Conservation (phyloP, 35 echinoderm and acorn worm genomes). For the Stichopus chloronotus region DNA sequence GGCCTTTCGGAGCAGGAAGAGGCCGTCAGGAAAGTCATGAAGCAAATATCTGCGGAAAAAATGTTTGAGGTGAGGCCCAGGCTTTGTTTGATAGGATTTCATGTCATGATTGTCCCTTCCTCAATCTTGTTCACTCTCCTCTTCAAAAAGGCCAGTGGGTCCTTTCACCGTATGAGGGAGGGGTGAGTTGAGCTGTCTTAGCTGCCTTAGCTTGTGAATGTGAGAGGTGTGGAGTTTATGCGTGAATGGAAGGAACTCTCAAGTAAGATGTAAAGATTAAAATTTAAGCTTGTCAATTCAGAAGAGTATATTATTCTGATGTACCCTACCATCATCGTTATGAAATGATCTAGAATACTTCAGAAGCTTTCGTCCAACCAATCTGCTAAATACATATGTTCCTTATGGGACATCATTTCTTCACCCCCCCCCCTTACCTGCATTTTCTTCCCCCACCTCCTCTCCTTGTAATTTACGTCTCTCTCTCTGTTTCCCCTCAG, state of each 20-base stretch:
- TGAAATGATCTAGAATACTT: too few relatives aligned
- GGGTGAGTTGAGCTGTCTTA: neutral
- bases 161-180: neutral
- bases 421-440: too few relatives aligned
- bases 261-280: neutral
- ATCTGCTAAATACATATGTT: neutral
- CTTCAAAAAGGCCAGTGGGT: neutral
- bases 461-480: neutral
- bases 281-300: neutral
- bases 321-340: too few relatives aligned
- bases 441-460: neutral
- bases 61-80: conserved; percentile 74
- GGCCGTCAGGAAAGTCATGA: conserved; percentile 82
- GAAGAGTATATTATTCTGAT: too few relatives aligned
- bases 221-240: neutral
- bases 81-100: neutral
- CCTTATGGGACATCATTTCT: neutral
- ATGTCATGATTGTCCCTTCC: neutral
- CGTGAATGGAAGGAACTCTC: neutral
- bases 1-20: conserved; percentile 90
- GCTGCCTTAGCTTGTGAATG: neutral
- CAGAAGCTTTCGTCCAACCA: neutral
- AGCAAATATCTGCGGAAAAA: conserved; percentile 84
- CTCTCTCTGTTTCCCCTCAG: conserved; percentile 8
- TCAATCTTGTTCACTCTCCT: neutral